Evolutionary conservation across 35 echinoderm and acorn worm genomes (phyloP).

Genomic region (Hemicentrotus pulcherrimus): DNA sequence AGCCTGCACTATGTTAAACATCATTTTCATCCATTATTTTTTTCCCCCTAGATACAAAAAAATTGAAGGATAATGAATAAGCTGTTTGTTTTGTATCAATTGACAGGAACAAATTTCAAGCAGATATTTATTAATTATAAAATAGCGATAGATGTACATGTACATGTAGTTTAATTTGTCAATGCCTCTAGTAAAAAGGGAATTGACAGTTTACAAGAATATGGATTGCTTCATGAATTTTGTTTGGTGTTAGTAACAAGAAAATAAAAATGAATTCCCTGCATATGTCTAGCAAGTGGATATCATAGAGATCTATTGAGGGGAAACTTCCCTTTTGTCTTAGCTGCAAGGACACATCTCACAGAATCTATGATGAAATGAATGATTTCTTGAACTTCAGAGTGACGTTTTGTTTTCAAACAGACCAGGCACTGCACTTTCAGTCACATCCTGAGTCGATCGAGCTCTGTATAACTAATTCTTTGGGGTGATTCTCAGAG

Average conservation of each 20-base stretch:
- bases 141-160: too few species aligned
- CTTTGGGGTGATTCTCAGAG: not conserved
- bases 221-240: not conserved
- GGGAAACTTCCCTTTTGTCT: constrained; percentile 6
- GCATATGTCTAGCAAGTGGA: not conserved
- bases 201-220: not conserved
- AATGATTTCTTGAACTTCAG: not conserved
- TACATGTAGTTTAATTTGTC: too few species aligned
- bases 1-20: too few species aligned
- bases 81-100: too few species aligned
- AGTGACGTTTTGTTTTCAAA: not conserved
- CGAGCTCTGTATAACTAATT: not conserved
- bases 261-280: not conserved
- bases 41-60: too few species aligned
- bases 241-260: not conserved
- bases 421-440: not conserved
- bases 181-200: too few species aligned
- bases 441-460: not conserved
- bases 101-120: too few species aligned
- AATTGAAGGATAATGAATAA: too few species aligned
- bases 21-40: too few species aligned
- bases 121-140: too few species aligned
- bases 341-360: not conserved
- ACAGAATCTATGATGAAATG: not conserved
- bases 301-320: not conserved